Evolutionary conservation across 2,797 vertebrate species (phyloP).

Genomic region (Anguilla anguilla): DNA sequence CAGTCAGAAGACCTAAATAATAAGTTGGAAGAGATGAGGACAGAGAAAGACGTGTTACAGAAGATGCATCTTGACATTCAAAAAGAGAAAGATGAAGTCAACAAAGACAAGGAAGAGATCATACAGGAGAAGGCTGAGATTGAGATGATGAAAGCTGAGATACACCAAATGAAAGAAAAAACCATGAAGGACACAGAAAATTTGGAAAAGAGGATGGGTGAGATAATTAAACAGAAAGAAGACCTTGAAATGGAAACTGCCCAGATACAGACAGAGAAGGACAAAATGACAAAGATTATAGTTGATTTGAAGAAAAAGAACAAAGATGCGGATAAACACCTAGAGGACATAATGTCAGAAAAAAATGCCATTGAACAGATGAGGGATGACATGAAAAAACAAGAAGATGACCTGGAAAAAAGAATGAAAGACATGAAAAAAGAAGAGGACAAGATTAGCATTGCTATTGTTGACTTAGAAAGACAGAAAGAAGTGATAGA

Average conservation of each 20-base stretch:
- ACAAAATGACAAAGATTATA: conserved; percentile 7
- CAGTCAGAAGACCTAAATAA: conserved; percentile 7
- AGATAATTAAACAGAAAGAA: background rate
- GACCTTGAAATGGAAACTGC: background rate
- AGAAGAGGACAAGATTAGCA: background rate
- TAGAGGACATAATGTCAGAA: conserved; percentile 44
- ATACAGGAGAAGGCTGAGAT: background rate
- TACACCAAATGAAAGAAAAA: background rate
- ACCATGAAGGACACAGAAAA: background rate
- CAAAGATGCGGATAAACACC: conserved; percentile 48
- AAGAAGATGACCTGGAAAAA: background rate
- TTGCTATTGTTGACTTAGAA: background rate
- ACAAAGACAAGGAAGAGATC: background rate
- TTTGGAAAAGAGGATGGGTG: background rate
- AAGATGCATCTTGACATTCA: conserved; percentile 24
- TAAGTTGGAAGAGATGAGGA: conserved; percentile 2
- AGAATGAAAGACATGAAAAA: background rate
- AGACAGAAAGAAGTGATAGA: conserved; percentile 41
- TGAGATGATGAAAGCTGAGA: background rate
- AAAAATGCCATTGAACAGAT: background rate
- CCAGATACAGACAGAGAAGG: background rate
- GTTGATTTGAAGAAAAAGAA: conserved; percentile 10
- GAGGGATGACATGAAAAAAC: background rate
- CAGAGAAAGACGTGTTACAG: background rate
- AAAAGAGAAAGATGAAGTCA: background rate